Base-by-base conservation (phyloP, 2,888 invertebrate species). In the Allolobophora icterica region DNA sequence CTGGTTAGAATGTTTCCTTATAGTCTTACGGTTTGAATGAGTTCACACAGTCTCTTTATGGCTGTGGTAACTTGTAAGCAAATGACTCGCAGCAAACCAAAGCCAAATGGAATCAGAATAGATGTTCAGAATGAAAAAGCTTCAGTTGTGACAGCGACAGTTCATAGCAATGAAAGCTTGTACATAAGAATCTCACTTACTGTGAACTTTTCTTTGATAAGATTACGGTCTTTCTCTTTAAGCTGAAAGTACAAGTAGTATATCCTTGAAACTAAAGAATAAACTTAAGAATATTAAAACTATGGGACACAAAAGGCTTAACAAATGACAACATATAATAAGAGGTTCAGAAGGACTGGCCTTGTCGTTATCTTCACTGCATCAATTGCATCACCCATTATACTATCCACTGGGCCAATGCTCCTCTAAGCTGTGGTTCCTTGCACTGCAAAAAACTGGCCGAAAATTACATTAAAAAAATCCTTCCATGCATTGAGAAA, bases 121-220 rank as follows among this genome's bases (percentile, higher is more conserved):
- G 71, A 71, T 8, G n/a, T 71, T 71, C 71, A 30, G 5, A 6
- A 71, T 0, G 30, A n/a, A 71, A 30, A 71, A 3, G 71, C n/a
- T n/a, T 71, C 71, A 71, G n/a, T n/a, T 6, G 17, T 71, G 71
- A 30, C 17, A 71, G 0, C 17, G 21, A 1, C 52, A 52, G 6
- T 71, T 71, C n/a, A n/a, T n/a, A 3, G 52, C 42, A 42, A 17
- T 71, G n/a, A 17, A n/a, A 4, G 71, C 17, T 4, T 4, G 52
- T 17, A n/a, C 11, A n/a, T 71, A 71, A 71, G 71, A 71, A 71
- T n/a, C 71, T 71, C 17, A 2, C 97, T 96, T 95, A 98, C 98
- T 92, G 98, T 96, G 96, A 98, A 98, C 94, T 97, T 97, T 94
- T 98, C 98, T 95, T 98, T 98, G 89, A 98, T 96, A 90, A 97